These are phyloP conservation scores for Toxotes chatareus DNA, from an alignment of 2,113 vertebrate species.

Conservation along the genomic window DNA sequence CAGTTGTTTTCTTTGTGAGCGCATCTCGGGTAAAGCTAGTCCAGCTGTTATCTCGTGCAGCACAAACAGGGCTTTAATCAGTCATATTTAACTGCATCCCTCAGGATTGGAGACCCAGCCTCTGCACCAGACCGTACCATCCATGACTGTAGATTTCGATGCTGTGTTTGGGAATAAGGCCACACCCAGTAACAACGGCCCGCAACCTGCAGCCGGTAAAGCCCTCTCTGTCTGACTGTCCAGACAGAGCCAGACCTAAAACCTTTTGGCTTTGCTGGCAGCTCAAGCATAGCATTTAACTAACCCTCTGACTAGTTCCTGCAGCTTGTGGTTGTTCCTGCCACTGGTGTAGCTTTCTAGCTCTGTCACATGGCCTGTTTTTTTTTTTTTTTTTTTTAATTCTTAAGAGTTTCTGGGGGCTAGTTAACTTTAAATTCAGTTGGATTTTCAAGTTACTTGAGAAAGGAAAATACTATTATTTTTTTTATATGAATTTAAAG, in stretches of 20 bases:
- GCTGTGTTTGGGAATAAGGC: constrained; percentile 91
- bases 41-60: constrained; percentile 3
- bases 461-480: background rate
- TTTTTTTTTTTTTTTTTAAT: constrained; percentile 1
- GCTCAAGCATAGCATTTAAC: constrained; percentile 31
- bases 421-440: constrained; percentile 8
- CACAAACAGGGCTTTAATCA: constrained; percentile 32
- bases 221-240: constrained; percentile 52
- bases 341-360: constrained; percentile 18
- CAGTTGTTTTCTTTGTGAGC: background rate
- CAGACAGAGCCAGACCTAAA: constrained; percentile 49
- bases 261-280: constrained; percentile 57
- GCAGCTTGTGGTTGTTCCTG: constrained; percentile 19
- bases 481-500: background rate
- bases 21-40: constrained; percentile 10
- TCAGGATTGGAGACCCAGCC: constrained; percentile 85
- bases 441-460: background rate
- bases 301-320: constrained; percentile 55
- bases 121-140: constrained; percentile 78
- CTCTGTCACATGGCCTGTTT: background rate
- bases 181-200: constrained; percentile 79
- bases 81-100: constrained; percentile 67
- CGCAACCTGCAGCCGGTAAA: constrained; percentile 86
- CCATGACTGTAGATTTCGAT: constrained; percentile 93
- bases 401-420: background rate